Percentiles rank a stretch among this genome's conserved stretches.
These are phyloP conservation scores for Vulpes lagopus DNA, from an alignment of 2,113 vertebrate species.

Conservation along the genomic window DNA sequence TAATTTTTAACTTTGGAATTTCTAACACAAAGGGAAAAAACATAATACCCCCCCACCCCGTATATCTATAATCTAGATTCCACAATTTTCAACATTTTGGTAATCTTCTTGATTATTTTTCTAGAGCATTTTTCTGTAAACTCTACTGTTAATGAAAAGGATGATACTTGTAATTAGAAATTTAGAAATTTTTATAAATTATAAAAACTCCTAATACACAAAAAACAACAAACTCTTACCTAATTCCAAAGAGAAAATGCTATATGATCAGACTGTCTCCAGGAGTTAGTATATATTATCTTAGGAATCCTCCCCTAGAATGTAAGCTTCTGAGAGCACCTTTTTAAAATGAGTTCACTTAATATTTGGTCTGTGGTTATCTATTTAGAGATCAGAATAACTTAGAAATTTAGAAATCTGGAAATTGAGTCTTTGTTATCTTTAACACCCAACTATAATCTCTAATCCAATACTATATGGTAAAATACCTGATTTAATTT, in stretches of 20 bases:
- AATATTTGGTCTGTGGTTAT: neutral
- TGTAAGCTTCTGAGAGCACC: neutral
- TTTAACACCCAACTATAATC: neutral
- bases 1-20: neutral
- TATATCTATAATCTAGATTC: neutral
- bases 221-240: neutral
- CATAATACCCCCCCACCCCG: neutral
- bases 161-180: neutral
- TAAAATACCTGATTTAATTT: constrained; percentile 18
- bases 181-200: neutral
- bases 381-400: neutral
- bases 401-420: constrained; percentile 18
- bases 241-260: neutral
- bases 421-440: neutral
- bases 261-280: neutral
- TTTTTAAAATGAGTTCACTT: neutral
- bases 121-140: neutral
- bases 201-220: neutral
- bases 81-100: constrained; percentile 19
- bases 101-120: neutral
- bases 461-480: neutral
- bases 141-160: neutral
- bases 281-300: neutral
- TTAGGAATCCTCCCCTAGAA: neutral
- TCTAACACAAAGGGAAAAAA: neutral